Percentiles rank a stretch among this genome's conserved stretches.
Evolutionary conservation across 2,113 vertebrate genomes (phyloP).

Genomic region (Coreoperca whiteheadi): DNA sequence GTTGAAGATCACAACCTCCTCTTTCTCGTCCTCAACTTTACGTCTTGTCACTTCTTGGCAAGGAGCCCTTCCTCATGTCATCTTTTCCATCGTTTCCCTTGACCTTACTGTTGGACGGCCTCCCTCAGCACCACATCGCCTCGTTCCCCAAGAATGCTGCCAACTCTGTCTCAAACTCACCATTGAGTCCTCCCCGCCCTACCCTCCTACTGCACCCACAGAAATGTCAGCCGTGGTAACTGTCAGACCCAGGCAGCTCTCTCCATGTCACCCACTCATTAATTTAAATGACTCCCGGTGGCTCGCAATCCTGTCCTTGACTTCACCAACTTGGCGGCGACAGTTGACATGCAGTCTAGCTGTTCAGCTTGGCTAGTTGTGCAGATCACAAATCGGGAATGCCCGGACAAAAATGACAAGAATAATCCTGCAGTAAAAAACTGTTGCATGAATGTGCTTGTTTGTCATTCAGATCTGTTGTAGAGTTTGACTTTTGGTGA

Average conservation of each 20-base stretch:
- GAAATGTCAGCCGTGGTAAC: conserved; percentile 46
- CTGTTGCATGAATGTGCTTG: no score
- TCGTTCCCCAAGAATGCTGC: background rate
- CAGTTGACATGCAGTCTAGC: background rate
- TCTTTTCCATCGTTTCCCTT: conserved; percentile 46
- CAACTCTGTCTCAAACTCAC: conserved; percentile 2
- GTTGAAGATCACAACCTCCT: conserved; percentile 2
- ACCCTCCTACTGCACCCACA: background rate
- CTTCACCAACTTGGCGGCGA: background rate
- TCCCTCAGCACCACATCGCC: conserved; percentile 12
- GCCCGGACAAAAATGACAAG: background rate
- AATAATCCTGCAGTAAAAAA: background rate
- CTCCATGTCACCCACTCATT: conserved; percentile 47
- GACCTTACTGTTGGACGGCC: conserved; percentile 54
- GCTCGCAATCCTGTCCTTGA: conserved; percentile 15
- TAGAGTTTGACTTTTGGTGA: background rate
- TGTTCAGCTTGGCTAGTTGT: background rate
- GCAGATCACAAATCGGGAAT: background rate
- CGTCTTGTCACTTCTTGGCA: conserved; percentile 51
- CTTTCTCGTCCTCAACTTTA: conserved; percentile 16
- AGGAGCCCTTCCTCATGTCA: conserved; percentile 33
- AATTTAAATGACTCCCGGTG: conserved; percentile 34
- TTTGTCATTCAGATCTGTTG: background rate
- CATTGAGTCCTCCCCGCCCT: background rate
- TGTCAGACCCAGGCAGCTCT: conserved; percentile 31